Evolutionary conservation across 2,888 invertebrate genomes (phyloP), one percentile per base, ranked within the genome.

Genomic region (Cryptops parisi): DNA sequence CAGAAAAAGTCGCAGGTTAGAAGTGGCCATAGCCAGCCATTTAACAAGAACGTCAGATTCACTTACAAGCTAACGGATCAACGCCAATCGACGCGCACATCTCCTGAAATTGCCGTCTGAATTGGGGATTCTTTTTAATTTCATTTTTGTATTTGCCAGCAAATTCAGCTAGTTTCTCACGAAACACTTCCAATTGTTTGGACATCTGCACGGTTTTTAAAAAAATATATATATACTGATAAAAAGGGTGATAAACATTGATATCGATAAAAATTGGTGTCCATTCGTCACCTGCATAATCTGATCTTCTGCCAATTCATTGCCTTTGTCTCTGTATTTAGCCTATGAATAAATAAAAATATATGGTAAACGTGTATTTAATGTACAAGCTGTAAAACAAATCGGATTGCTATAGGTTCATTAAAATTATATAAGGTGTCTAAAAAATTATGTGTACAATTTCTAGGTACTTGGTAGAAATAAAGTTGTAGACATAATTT

Each of bases 51-150:
- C n/a, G n/a, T n/a, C n/a, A n/a, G n/a, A n/a, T n/a, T n/a, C n/a
- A 33, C 44, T 53, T 54, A 47, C 43, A 57, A 53, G 97, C 91
- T 49, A 99, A 70, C 0, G 98, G 98, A 70, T 99, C 98, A 0
- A 99, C 98, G 1, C 94, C 98, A 57, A 98, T 96, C 1, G 91
- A 86, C 0, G 97, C 89, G 71, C 98, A 99, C 98, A 99, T 99
- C 70, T 94, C 90, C 64, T 94, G 94, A 67, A 98, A 98, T 69
- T 97, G 94, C 52, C 84, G 76, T 33, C 98, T 78, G 65, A 99
- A 99, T 62, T 87, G 84, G 0, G 94, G 79, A 68, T 96, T 89
- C 68, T 93, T 93, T 60, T 83, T 82, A 44, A 99, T 98, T 65
- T 96, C 94, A 61, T 76, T 84, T 65, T 90, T 89, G 67, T 99